Evolutionary conservation across 2,113 vertebrate species (phyloP).

Genomic region (Sarotherodon lohbergeri): DNA sequence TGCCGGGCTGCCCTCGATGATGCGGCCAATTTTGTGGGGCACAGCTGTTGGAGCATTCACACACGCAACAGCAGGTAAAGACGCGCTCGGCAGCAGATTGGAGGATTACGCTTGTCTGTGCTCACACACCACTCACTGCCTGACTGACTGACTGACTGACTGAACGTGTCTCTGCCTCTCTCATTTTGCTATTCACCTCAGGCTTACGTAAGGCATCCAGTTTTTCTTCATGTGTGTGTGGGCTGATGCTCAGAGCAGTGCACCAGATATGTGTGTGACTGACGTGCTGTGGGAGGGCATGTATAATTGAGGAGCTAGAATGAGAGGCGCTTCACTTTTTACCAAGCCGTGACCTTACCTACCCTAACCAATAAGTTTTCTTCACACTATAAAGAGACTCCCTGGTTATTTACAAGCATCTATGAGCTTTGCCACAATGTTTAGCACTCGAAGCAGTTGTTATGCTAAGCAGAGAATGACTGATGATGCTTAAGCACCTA

Average conservation of each 20-base stretch:
- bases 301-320: slow-evolving; percentile 45
- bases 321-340: slow-evolving; percentile 41
- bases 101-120: not conserved
- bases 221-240: slow-evolving; percentile 41
- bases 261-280: slow-evolving; percentile 36
- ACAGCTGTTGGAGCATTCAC: slow-evolving; percentile 74
- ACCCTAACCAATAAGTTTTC: not conserved
- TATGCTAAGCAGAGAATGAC: not conserved
- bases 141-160: slow-evolving; percentile 16
- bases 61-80: slow-evolving; percentile 13
- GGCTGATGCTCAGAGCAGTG: slow-evolving; percentile 30
- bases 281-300: slow-evolving; percentile 46
- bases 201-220: slow-evolving; percentile 51
- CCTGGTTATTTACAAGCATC: not conserved
- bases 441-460: not conserved
- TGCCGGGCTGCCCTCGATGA: slow-evolving; percentile 97
- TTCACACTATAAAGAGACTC: not conserved
- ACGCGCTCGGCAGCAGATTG: not conserved
- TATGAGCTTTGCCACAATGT: not conserved
- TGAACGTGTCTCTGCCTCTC: slow-evolving; percentile 31
- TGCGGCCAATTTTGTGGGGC: slow-evolving; percentile 96
- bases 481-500: not conserved
- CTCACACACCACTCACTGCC: not conserved
- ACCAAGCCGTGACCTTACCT: slow-evolving; percentile 17
- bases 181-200: slow-evolving; percentile 40